A percentile compares a stretch with the other conserved stretches of the same genome.
Conservation (phyloP, 2,888 invertebrate genomes). For the Harmothoe impar region DNA sequence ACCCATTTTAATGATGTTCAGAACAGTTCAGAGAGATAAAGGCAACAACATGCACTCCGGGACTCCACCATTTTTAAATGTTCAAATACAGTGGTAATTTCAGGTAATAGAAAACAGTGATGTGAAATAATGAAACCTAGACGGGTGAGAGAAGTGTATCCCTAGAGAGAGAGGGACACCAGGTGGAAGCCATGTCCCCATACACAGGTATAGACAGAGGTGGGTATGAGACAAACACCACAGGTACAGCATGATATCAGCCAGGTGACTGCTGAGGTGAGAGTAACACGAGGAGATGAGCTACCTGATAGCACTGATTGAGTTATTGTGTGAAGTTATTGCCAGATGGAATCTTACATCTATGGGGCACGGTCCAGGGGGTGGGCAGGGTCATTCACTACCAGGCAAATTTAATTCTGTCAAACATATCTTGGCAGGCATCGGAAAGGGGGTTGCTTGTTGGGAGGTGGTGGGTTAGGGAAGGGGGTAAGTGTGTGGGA, state of each 20-base stretch:
- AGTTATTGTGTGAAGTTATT: constrained; percentile 49
- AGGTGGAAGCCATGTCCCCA: neutral
- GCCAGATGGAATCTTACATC: constrained; percentile 43
- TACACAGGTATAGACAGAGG: neutral
- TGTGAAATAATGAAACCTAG: too few relatives aligned
- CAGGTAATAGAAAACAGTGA: too few relatives aligned
- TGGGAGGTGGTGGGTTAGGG: neutral
- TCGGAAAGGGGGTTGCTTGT: neutral
- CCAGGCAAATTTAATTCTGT: neutral
- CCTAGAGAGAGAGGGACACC: too few relatives aligned
- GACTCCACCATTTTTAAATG: too few relatives aligned
- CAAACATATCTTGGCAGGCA: constrained; percentile 3
- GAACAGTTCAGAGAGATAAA: too few relatives aligned
- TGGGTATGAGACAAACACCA: neutral
- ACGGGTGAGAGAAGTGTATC: too few relatives aligned
- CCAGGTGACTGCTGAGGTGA: neutral
- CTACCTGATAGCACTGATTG: constrained; percentile 31
- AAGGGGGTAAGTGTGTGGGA: neutral
- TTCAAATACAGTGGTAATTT: too few relatives aligned
- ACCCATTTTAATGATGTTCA: too few relatives aligned
- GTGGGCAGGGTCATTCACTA: neutral
- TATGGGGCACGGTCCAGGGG: neutral
- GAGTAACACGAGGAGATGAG: constrained; percentile 44
- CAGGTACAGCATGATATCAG: neutral
- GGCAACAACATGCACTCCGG: too few relatives aligned